Percentiles rank a stretch among this genome's conserved stretches.
Conservation (phyloP, 2,113 vertebrate species). For the Oreotrochilus melanogaster region DNA sequence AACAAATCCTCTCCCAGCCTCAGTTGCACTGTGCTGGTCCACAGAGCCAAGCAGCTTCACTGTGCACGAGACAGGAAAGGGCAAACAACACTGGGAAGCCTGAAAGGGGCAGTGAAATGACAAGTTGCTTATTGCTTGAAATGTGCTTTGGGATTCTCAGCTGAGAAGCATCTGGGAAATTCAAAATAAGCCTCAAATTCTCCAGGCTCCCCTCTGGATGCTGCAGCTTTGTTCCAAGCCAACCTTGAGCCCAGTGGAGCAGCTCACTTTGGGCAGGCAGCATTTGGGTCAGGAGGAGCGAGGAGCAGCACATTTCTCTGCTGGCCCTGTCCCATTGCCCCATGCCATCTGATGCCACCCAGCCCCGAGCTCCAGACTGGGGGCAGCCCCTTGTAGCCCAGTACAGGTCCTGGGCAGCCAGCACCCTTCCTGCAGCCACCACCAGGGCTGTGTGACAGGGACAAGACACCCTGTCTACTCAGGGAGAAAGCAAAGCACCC, state of each 20-base stretch:
- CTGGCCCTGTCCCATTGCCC: neutral
- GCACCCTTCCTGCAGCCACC: rapidly evolving
- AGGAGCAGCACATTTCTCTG: neutral
- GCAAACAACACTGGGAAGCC: neutral
- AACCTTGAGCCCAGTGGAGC: neutral
- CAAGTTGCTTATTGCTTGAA: neutral
- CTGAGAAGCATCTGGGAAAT: neutral
- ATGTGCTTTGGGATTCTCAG: neutral
- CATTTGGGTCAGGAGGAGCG: neutral
- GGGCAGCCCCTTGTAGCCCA: neutral
- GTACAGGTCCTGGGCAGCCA: rapidly evolving
- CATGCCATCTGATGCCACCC: rapidly evolving
- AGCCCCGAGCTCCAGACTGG: neutral
- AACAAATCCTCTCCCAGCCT: neutral
- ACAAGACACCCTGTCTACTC: neutral
- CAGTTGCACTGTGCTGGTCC: rapidly evolving
- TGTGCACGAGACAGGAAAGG: neutral
- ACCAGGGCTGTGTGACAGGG: rapidly evolving
- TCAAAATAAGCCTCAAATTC: neutral
- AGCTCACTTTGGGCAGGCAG: neutral
- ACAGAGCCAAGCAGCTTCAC: neutral
- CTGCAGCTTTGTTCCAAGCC: neutral
- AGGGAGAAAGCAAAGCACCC: neutral
- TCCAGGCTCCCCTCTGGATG: neutral
- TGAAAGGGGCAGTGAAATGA: neutral